Evolutionary conservation across 2,113 vertebrate species (phyloP).

Genomic region (Phoenicopterus ruber): DNA sequence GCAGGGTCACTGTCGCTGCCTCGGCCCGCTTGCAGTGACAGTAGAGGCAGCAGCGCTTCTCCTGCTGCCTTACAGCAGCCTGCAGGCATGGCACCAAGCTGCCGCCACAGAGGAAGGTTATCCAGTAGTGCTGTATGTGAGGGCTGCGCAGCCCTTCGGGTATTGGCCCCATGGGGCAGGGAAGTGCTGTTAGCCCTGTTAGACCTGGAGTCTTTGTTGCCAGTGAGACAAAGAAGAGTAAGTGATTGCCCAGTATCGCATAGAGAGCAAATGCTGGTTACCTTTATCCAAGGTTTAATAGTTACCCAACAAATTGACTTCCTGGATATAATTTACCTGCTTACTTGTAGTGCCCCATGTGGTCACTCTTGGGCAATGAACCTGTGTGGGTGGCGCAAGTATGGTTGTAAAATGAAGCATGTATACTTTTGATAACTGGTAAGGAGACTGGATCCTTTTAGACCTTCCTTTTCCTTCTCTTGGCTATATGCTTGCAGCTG

Average conservation of each 20-base stretch:
- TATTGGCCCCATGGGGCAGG: too few species aligned
- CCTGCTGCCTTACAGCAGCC: rapidly evolving
- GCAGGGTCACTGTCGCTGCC: not conserved
- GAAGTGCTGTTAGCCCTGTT: not conserved
- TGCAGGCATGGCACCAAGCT: rapidly evolving
- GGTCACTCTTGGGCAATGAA: rapidly evolving
- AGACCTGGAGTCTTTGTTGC: not conserved
- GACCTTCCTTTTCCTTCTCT: not conserved
- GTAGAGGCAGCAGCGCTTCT: rapidly evolving
- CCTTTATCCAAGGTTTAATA: not conserved
- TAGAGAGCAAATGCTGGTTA: not conserved
- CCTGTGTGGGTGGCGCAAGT: not conserved
- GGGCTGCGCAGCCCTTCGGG: rapidly evolving
- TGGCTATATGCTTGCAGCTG: too few species aligned
- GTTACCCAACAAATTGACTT: not conserved
- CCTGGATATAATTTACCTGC: rapidly evolving
- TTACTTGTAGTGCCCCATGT: rapidly evolving
- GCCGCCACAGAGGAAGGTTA: too few species aligned
- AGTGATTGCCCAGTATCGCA: rapidly evolving
- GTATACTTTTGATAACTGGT: too few species aligned
- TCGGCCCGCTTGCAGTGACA: not conserved
- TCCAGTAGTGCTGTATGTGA: rapidly evolving
- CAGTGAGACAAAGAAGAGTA: not conserved
- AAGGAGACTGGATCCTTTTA: rapidly evolving
- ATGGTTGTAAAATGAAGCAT: rapidly evolving